These are phyloP conservation scores for Bergia puertoricense DNA, from an alignment of 92 coral and sea anemone species.

Conservation along the genomic window DNA sequence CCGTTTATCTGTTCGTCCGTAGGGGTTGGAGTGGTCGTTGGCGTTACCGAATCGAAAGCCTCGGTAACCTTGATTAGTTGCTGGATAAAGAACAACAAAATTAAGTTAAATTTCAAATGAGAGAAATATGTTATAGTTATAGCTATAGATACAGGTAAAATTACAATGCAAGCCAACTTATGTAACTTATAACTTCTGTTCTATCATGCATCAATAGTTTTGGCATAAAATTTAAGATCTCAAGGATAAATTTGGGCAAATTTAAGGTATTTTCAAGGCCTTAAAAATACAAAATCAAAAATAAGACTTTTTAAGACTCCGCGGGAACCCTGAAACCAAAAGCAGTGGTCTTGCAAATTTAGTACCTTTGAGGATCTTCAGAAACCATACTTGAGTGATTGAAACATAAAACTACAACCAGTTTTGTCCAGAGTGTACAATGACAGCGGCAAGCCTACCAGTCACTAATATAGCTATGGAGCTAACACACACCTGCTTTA, in stretches of 20 bases:
- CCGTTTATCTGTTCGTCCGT: not conserved
- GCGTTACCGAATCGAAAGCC: conserved; percentile 26
- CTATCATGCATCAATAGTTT: no score
- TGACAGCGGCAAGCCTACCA: not conserved
- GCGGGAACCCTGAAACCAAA: no score
- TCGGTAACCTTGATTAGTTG: conserved; percentile 33
- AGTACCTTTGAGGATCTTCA: no score
- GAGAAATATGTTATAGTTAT: not conserved
- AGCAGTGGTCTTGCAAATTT: no score
- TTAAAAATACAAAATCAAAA: no score
- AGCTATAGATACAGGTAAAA: not conserved
- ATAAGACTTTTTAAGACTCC: no score
- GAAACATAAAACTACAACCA: not conserved
- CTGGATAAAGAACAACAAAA: not conserved
- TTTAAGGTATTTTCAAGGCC: no score
- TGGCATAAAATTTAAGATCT: no score
- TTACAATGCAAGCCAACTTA: no score
- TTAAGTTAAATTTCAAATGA: not conserved
- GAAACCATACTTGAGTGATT: no score
- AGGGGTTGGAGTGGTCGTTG: conserved; percentile 26
- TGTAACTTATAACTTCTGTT: no score
- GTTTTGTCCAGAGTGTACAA: not conserved
- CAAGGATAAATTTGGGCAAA: no score
- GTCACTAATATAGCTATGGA: not conserved
- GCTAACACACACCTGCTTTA: conserved; percentile 14